phyloP scores from a whole-genome alignment of 2,888 invertebrate genomes.

The Andrena minutula region DNA sequence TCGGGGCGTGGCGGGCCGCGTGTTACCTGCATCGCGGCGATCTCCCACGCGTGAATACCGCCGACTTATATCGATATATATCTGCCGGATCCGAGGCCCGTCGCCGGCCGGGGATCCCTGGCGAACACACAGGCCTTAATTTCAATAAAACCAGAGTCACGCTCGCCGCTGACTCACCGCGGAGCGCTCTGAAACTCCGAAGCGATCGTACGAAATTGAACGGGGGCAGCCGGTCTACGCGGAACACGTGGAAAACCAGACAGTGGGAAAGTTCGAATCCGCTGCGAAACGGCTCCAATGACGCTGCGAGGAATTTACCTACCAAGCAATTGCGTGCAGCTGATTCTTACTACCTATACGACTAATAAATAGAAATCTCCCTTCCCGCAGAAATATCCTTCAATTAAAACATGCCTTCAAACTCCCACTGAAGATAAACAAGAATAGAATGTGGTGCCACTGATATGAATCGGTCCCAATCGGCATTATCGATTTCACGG shows the following conservation, averaged over 20 bases:
- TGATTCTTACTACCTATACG: too few relatives aligned
- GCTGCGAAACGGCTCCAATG: too few relatives aligned
- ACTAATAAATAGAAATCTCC: too few relatives aligned
- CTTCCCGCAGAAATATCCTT: too few relatives aligned
- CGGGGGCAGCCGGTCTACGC: too few relatives aligned
- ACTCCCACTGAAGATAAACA: not conserved
- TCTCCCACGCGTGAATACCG: constrained; percentile 78
- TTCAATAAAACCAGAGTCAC: constrained; percentile 47
- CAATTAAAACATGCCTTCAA: too few relatives aligned
- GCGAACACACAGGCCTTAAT: constrained; percentile 26
- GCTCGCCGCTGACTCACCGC: constrained; percentile 36
- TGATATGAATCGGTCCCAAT: constrained; percentile 13
- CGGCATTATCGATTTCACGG: constrained; percentile 35
- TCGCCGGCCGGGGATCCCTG: constrained; percentile 13
- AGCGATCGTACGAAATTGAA: too few relatives aligned
- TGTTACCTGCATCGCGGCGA: constrained; percentile 73
- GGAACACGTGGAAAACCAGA: too few relatives aligned
- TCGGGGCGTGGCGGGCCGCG: constrained; percentile 77
- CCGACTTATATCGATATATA: constrained; percentile 62
- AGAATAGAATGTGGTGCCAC: not conserved
- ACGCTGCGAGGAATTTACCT: too few relatives aligned
- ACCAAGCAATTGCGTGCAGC: too few relatives aligned
- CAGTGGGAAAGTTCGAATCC: too few relatives aligned
- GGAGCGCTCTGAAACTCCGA: not conserved
- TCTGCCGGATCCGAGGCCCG: constrained; percentile 45